Evolutionary conservation across 2,113 vertebrate species (phyloP), one percentile per base, ranked within the genome.

Genomic region (Junco hyemalis): DNA sequence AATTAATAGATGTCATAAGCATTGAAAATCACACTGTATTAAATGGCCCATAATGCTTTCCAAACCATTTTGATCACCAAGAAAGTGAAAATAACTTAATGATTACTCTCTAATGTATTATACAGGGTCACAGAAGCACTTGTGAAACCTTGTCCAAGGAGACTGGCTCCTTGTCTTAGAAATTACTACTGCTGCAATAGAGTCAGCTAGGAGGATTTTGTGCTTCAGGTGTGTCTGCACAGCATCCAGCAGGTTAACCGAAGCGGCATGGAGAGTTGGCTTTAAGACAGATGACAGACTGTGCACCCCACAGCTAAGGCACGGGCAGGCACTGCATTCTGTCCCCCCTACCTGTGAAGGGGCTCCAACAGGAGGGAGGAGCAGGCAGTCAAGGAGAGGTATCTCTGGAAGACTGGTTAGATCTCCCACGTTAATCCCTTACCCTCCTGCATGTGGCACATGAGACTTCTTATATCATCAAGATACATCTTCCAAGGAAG

Each of bases 1-100:
- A 96, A 96, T 97, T 96, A 96, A 89, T 79, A 92, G 74, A 88
- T 65, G 78, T 78, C 91, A 90, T 66, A 94, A 86, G 29, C 56
- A 86, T 29, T 83, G 78, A 94, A 96, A 96, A 96, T 93, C 56
- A 96, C 50, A 56, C 63, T 60, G 48, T 65, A 80, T 86, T 84
- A 91, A 96, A 83, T 36, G 81, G 54, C 7, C 40, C 23, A 20
- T 86, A 87, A 42, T 83, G 73, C 25, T 90, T 95, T 90, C 71
- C 76, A 96, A 91, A 82, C 57, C 68, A 48, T 60, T 93, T 86
- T 71, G 56, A 77, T 94, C n/a, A 71, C 51, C 63, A 81, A 44
- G 90, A 94, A 96, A 81, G 68, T 6, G 33, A 65, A 31, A 38
- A 53, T 86, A 92, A 63, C 38, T 71, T 91, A 77, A 81, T 83